Evolutionary conservation across 2,797 vertebrate genomes (phyloP), one percentile per base, ranked within the genome.

Genomic region (Smutsia gigantea): DNA sequence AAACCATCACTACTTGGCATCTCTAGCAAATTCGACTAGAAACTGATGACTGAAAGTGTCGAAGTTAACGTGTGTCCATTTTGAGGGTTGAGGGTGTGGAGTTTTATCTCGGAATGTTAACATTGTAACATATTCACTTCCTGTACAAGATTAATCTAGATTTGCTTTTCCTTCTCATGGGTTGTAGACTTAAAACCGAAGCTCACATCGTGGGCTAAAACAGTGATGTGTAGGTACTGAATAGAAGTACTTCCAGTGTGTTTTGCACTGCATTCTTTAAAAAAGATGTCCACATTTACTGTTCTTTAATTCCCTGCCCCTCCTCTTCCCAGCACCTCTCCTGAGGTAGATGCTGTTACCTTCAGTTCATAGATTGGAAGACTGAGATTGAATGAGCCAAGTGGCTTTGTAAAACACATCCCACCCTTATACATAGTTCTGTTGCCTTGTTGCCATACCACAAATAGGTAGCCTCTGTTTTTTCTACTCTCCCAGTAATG

Each of bases 31-130:
- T 90, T 15, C 78, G 69, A 5, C 88, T 89, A 46, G 37, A 29
- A 89, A 49, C 55, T 55, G 37, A 39, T 87, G 55, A 89, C 37
- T 55, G 51, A 53, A 61, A 79, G 19, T 75, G 55, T 78, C 63
- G 57, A 7, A 53, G 64, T 92, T 83, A 92, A 71, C 21, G 12
- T 46, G 15, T 89, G 71, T 81, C 42, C 72, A 15, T 77, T 88
- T 95, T 90, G 63, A 93, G 55, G 53, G 34, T 29, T 64, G 25
- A 92, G 49, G 66, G 69, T 46, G 37, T 75, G 27, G 51, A 69
- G 19, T 86, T 37, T 78, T 77, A 86, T 49, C 49, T 95, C n/a
- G 63, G 29, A 77, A 83, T 83, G 46, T 85, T 92, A 57, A 66
- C 34, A 34, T 55, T 37, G 1, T 74, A 71, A 75, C n/a, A 53